Evolutionary conservation across 1,140 invertebrate species (phyloP).

Genomic region (Trachymyrmex cornetzi): DNA sequence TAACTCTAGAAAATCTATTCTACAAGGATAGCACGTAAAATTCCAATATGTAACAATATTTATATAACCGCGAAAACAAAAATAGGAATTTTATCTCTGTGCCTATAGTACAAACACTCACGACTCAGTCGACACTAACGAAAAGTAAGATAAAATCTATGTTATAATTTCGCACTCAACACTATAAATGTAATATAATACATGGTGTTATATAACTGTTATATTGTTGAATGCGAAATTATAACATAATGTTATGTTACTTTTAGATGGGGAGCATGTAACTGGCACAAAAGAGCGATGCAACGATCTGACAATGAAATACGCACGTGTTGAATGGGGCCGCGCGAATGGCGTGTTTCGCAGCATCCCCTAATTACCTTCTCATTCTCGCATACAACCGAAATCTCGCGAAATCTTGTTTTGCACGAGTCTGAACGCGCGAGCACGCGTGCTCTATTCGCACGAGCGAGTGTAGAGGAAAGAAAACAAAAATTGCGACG

Average conservation of each 20-base stretch:
- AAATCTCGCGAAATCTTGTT: not conserved
- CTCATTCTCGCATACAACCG: not conserved
- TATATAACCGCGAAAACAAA: not conserved
- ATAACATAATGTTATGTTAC: too few relatives aligned
- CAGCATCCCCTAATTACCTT: slow-evolving; percentile 10
- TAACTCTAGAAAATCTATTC: not conserved
- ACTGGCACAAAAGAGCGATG: slow-evolving; percentile 6
- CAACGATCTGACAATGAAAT: too few relatives aligned
- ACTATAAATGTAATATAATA: too few relatives aligned
- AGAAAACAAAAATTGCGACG: slow-evolving; percentile 48
- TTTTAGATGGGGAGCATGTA: not conserved
- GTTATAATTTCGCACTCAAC: too few relatives aligned
- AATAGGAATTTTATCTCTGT: not conserved
- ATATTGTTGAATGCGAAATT: too few relatives aligned
- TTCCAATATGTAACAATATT: not conserved
- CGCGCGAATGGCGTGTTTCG: slow-evolving; percentile 11
- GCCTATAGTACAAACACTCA: not conserved
- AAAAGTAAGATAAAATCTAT: too few relatives aligned
- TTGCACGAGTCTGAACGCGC: not conserved
- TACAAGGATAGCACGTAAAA: not conserved
- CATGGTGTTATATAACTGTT: too few relatives aligned
- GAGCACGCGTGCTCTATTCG: not conserved
- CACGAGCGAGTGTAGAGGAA: not conserved
- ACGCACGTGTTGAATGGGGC: not conserved
- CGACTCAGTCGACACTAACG: not conserved